Conservation (phyloP, 2,797 vertebrate genomes). For the Mormyrops boulengeri region DNA sequence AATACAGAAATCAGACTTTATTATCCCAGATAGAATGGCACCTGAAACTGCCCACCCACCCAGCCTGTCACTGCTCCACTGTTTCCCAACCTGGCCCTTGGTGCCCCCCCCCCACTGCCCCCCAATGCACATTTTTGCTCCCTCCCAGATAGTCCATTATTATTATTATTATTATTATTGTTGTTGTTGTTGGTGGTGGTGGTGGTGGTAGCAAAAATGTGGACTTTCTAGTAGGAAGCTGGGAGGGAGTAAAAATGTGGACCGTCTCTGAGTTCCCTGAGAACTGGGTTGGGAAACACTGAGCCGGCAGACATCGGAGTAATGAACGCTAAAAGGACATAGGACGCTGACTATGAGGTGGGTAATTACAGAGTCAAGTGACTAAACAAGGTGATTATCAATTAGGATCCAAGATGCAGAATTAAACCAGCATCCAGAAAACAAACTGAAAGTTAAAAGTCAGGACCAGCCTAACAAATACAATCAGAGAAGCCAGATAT, state of each 20-base stretch:
- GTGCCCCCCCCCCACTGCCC: too few species aligned
- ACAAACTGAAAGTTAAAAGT: neutral
- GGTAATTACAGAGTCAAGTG: neutral
- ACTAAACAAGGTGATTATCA: neutral
- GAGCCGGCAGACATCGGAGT: neutral
- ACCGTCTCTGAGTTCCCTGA: neutral
- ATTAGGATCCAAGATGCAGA: neutral
- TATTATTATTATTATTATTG: too few species aligned
- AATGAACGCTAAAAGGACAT: neutral
- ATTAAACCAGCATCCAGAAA: neutral
- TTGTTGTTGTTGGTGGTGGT: too few species aligned
- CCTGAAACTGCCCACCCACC: neutral
- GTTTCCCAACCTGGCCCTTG: neutral
- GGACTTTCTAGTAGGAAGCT: neutral
- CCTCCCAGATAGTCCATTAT: neutral
- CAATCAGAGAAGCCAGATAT: neutral
- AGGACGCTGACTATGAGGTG: neutral
- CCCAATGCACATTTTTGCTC: too few species aligned
- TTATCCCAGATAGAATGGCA: neutral
- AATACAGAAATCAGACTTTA: neutral
- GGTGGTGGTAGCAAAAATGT: neutral
- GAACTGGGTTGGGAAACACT: neutral
- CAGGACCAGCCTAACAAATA: neutral
- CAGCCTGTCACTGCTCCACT: neutral
- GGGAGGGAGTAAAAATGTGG: neutral